Percentiles rank a stretch among this genome's conserved stretches.
Evolutionary conservation across 2,113 vertebrate species (phyloP).

Genomic region (Chaenogobius annularis): DNA sequence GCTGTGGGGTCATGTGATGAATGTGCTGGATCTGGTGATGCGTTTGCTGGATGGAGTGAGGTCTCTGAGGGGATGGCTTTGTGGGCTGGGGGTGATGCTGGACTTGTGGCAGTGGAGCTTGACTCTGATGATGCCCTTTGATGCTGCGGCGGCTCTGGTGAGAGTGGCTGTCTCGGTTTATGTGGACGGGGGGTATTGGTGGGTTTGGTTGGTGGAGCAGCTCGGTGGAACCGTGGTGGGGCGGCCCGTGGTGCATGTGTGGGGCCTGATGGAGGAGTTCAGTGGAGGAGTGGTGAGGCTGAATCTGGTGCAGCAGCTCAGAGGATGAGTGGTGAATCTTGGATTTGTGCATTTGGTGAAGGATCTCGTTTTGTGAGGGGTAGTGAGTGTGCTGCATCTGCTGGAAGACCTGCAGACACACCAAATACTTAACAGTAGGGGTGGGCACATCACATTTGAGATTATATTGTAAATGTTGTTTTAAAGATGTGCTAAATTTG

Average conservation of each 20-base stretch:
- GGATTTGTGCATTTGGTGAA: constrained; percentile 64
- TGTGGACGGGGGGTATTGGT: constrained; percentile 55
- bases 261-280: constrained; percentile 71
- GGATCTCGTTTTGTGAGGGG: constrained; percentile 59
- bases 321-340: constrained; percentile 62
- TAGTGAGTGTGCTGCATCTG: constrained; percentile 64
- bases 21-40: constrained; percentile 72
- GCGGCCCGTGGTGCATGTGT: constrained; percentile 56
- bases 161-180: constrained; percentile 58
- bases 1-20: constrained; percentile 70
- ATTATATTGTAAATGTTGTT: too few species aligned
- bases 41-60: constrained; percentile 74
- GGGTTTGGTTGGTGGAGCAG: constrained; percentile 68
- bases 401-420: constrained; percentile 46
- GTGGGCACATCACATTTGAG: too few species aligned
- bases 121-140: constrained; percentile 61
- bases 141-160: constrained; percentile 67
- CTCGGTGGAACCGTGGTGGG: constrained; percentile 65
- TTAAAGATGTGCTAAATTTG: too few species aligned
- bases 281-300: constrained; percentile 67
- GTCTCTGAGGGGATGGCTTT: constrained; percentile 71
- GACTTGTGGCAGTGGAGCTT: constrained; percentile 54
- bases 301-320: constrained; percentile 62
- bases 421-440: not conserved
- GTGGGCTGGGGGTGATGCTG: constrained; percentile 70